phyloP scores from a whole-genome alignment of 2,888 invertebrate species.

The Eurytoma adleriae region DNA sequence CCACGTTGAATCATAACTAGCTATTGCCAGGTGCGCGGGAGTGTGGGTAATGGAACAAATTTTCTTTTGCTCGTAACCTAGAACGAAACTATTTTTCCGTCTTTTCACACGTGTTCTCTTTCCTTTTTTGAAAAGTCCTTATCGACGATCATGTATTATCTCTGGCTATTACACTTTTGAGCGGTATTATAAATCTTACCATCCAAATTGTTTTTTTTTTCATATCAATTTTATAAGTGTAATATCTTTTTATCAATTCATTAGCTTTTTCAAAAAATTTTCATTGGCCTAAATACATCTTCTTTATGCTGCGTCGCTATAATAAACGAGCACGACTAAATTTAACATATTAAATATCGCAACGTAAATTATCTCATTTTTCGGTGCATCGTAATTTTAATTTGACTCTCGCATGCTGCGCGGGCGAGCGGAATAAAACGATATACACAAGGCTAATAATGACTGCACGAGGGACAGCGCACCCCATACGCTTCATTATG shows the following conservation, averaged over 20 bases:
- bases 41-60: slow-evolving; percentile 28
- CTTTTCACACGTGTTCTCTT: slow-evolving; percentile 5
- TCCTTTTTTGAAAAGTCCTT: background rate
- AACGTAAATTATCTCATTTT: background rate
- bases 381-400: slow-evolving; percentile 7
- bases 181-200: too few relatives aligned
- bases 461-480: slow-evolving; percentile 17
- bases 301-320: too few relatives aligned
- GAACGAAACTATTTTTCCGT: slow-evolving; percentile 23
- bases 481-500: slow-evolving; percentile 18
- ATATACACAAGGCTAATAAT: slow-evolving; percentile 1
- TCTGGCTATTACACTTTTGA: background rate
- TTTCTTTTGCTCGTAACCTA: slow-evolving; percentile 22
- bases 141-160: background rate
- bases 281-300: background rate
- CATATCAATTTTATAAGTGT: background rate
- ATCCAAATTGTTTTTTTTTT: background rate
- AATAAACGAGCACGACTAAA: background rate
- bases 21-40: slow-evolving; percentile 18
- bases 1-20: slow-evolving; percentile 21
- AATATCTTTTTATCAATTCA: background rate
- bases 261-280: background rate
- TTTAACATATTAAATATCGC: background rate
- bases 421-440: slow-evolving; percentile 8
- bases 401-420: background rate